Conservation (phyloP, 1,140 invertebrate genomes). For the Eumaeus atala region DNA sequence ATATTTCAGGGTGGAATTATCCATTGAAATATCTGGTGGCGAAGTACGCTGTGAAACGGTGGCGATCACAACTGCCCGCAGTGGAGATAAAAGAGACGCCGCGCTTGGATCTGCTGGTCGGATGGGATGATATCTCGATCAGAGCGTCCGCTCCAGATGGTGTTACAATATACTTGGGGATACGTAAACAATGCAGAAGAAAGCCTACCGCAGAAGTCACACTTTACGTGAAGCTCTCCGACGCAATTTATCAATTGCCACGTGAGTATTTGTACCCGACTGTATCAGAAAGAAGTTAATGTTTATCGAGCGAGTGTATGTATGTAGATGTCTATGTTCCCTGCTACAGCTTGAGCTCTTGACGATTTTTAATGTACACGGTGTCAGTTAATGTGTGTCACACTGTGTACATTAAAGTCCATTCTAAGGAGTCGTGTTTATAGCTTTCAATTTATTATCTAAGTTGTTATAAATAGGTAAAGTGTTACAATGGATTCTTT, state of each 20-base stretch:
- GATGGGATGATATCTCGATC: conserved; percentile 52
- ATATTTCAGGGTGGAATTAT: conserved; percentile 61
- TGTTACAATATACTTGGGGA: conserved; percentile 53
- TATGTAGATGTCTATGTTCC: no score
- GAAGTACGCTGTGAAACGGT: conserved; percentile 43
- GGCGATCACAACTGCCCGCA: conserved; percentile 39
- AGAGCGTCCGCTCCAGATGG: conserved; percentile 61
- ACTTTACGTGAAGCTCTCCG: conserved; percentile 60
- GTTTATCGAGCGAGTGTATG: no score
- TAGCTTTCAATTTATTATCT: no score
- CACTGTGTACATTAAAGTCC: no score
- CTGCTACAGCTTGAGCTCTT: no score
- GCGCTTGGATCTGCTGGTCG: conserved; percentile 27
- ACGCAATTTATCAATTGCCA: conserved; percentile 71
- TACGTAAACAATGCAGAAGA: conserved; percentile 44
- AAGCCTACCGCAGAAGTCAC: conserved; percentile 57
- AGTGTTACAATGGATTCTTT: no score
- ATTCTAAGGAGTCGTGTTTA: no score
- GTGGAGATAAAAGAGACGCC: conserved; percentile 32
- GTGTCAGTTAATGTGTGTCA: no score
- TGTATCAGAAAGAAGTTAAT: no score
- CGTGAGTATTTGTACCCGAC: no score
- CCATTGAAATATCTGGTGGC: conserved; percentile 50
- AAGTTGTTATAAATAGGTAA: no score
- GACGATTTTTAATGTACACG: no score